phyloP scores from a whole-genome alignment of 2,888 invertebrate genomes.

The Dromius quadrimaculatus region DNA sequence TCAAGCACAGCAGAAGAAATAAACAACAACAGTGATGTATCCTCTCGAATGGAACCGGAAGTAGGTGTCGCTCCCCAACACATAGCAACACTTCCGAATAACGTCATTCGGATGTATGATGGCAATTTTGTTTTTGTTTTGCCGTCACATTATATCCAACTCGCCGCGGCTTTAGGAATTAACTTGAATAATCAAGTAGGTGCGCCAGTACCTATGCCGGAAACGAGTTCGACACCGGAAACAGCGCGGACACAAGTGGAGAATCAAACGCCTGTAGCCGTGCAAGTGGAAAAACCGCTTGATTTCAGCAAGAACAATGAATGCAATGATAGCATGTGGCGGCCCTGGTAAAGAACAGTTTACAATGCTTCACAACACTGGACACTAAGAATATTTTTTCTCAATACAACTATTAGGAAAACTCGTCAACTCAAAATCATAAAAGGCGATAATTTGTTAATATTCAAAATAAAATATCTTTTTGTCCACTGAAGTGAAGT shows the following conservation, averaged over 20 bases:
- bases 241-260: conserved; percentile 49
- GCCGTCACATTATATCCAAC: conserved; percentile 73
- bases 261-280: conserved; percentile 56
- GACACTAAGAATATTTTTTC: background rate
- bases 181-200: conserved; percentile 62
- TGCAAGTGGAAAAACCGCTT: conserved; percentile 66
- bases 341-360: conserved; percentile 66
- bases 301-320: conserved; percentile 68
- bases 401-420: background rate
- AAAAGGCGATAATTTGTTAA: no score
- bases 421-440: no score
- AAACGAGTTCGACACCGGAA: conserved; percentile 52
- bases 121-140: conserved; percentile 74
- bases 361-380: background rate
- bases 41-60: conserved; percentile 47
- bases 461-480: no score
- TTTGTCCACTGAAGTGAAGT: no score
- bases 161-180: conserved; percentile 69
- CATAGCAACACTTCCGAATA: conserved; percentile 66
- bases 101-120: conserved; percentile 71
- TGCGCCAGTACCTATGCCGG: conserved; percentile 51
- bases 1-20: conserved; percentile 64
- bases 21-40: conserved; percentile 60
- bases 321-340: conserved; percentile 69
- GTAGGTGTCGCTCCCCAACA: conserved; percentile 57